Base-by-base conservation (phyloP, 2,888 invertebrate species). In the Xestoiulus laeticollis region DNA sequence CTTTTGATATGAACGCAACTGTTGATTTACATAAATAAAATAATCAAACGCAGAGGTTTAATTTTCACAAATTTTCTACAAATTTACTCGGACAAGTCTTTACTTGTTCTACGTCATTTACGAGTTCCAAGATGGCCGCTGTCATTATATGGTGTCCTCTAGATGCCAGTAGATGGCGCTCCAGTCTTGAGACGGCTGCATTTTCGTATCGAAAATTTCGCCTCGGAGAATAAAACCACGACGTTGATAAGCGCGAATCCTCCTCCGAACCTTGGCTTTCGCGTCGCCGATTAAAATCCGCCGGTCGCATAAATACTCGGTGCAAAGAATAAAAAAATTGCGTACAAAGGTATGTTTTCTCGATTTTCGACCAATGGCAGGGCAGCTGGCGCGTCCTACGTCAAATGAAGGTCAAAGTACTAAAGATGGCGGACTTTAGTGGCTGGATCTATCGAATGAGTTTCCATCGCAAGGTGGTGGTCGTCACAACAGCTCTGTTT, bases 381-480 rank as follows among this genome's bases (percentile, higher is more conserved):
- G 48, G 78, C 85, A 44, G 88, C 85, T 88, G 88, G 88, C 88
- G 90, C 89, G 48, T 48, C 14, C 48, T 48, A 48, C 48, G 48
- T 48, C 48, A 48, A 48, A 48, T 90, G 91, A 91, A 91, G 91
- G 91, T 91, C 91, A 91, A 91, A 91, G 91, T 91, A 91, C 91
- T 90, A 90, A 91, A 91, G 88, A 91, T 91, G 91, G 91, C 91
- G 91, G 90, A 48, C 48, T 14, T 90, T 89, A 87, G 89, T 89
- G 89, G 89, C 89, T 90, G 89, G 89, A 89, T 89, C 87, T 88
- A 83, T 38, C 78, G 78, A 88, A 85, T 86, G 78, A 48, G 32
- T 78, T 88, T 48, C 48, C 3, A 10, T 26, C 32, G 82, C 86
- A 78, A 88, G 88, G 88, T 86, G 85, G 88, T 53, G n/a, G 16